Base-by-base conservation (phyloP, 2,113 vertebrate species). In the Sapayoa aenigma region DNA sequence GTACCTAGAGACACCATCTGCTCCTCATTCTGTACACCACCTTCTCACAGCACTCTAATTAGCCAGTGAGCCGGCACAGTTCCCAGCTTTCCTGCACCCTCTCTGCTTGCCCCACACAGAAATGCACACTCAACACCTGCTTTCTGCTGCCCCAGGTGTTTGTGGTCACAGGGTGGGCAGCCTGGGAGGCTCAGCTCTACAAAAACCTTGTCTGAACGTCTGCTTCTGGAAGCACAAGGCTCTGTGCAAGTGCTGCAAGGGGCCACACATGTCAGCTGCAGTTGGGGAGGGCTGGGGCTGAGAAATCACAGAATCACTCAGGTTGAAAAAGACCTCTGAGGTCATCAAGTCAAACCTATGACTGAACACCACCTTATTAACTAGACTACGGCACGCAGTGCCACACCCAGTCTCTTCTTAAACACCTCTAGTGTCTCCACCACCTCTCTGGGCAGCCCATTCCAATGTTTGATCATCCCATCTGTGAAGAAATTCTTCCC, bases 251-350 rank as follows among this genome's bases (percentile, higher is more conserved):
- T 9, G 47, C 52, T 37, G 47, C 41, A 7, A 30, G 56, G 14
- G 7, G 24, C 58, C 4, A 1, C 1, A 1, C 2, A 11, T 24
- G 5, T 50, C 24, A 25, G 39, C 56, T 35, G 19, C 17, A 22
- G 44, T 0, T 1, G 2, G 14, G 27, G 37, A 39, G 1, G 5
- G 18, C 39, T 68, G 42, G 16, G 31, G 33, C 21, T 6, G 0
- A 56, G 42, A 66, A 56, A 87, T 62, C 30, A 14, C 12, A 1
- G 7, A 59, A 59, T 46, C 23, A 39, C 9, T n/a, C 67, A 16
- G 10, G 11, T 25, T 82, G 53, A 27, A 75, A 82, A 59, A 46
- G 46, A 46, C 20, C 28, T 81, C 53, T 46, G 62, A 53, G 33
- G n/a, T 60, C 19, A 52, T 74, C 39, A 18, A 37, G 21, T 53